Evolutionary conservation across 2,113 vertebrate species (phyloP).

Genomic region (Coptodon rendalli): DNA sequence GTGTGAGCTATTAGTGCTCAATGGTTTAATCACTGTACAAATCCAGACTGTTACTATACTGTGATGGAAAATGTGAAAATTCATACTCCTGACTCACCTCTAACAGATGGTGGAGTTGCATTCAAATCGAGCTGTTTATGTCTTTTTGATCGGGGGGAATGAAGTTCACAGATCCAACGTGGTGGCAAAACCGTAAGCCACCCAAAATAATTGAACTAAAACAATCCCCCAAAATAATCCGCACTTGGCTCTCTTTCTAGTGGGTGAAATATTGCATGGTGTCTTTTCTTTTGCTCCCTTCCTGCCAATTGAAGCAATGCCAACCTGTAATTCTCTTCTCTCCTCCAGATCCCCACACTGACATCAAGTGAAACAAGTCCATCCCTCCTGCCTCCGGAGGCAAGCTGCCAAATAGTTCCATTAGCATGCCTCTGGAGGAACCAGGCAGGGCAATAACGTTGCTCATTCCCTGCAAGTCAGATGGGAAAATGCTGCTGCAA

Average conservation of each 20-base stretch:
- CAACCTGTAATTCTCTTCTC: conserved; percentile 64
- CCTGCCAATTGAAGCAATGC: conserved; percentile 57
- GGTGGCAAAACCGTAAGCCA: not conserved
- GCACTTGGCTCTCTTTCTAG: conserved; percentile 1
- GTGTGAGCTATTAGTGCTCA: conserved; percentile 38
- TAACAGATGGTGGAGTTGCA: conserved; percentile 17
- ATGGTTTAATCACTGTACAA: conserved; percentile 55
- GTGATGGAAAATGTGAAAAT: not conserved
- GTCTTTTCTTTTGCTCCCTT: conserved; percentile 24
- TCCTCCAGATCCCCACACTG: conserved; percentile 52
- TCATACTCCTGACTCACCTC: not conserved
- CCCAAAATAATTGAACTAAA: conserved; percentile 21
- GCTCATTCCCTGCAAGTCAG: conserved; percentile 52
- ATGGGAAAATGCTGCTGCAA: conserved; percentile 24
- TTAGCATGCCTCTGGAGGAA: conserved; percentile 59
- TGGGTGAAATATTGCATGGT: conserved; percentile 15
- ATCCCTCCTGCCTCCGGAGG: conserved; percentile 58
- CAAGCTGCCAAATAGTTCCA: conserved; percentile 60
- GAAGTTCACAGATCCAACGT: not conserved
- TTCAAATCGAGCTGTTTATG: conserved; percentile 8
- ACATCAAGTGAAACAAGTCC: conserved; percentile 67
- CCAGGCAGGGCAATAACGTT: conserved; percentile 45
- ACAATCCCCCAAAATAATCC: conserved; percentile 42
- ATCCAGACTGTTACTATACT: not conserved
- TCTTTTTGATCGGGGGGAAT: not conserved